A percentile compares a stretch with the other conserved stretches of the same genome.
Conservation (phyloP, 2,888 invertebrate species). For the Diaprepes abbreviatus region DNA sequence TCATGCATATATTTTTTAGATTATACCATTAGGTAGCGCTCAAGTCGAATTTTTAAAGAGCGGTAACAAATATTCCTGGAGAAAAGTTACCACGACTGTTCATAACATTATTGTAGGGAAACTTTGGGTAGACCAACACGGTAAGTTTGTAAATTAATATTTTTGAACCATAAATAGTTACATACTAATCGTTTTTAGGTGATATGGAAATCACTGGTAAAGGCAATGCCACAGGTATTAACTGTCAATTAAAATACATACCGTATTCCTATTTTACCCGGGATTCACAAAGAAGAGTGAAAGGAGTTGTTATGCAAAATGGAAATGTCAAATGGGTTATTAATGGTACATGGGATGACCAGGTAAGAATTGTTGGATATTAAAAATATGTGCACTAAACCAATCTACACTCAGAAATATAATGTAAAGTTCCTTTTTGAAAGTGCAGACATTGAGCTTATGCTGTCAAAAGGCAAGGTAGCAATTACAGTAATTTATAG, state of each 20-base stretch:
- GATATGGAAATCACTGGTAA: slow-evolving; percentile 95
- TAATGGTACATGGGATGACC: slow-evolving; percentile 94
- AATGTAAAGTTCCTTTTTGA: no score
- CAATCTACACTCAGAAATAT: no score
- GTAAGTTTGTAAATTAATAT: no score
- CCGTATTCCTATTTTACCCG: slow-evolving; percentile 99
- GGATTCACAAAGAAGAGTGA: slow-evolving; percentile 93
- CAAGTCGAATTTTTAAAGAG: slow-evolving; percentile 76
- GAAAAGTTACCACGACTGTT: slow-evolving; percentile 98
- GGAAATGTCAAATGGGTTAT: slow-evolving; percentile 81
- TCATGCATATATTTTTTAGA: no score
- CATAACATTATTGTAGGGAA: slow-evolving; percentile 99
- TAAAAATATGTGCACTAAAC: no score
- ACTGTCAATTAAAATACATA: slow-evolving; percentile 96
- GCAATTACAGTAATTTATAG: no score
- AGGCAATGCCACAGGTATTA: slow-evolving; percentile 89
- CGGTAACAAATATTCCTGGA: slow-evolving; percentile 95
- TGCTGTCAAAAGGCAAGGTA: no score
- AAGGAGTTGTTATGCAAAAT: slow-evolving; percentile 82
- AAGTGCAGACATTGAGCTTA: no score
- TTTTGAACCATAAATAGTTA: no score
- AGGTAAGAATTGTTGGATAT: no score
- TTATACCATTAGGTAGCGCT: slow-evolving; percentile 82
- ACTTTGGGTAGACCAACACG: slow-evolving; percentile 99
- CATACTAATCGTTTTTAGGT: no score